Base-by-base conservation (phyloP, 2,888 invertebrate genomes). In the Aphelenchoides bicaudatus region DNA sequence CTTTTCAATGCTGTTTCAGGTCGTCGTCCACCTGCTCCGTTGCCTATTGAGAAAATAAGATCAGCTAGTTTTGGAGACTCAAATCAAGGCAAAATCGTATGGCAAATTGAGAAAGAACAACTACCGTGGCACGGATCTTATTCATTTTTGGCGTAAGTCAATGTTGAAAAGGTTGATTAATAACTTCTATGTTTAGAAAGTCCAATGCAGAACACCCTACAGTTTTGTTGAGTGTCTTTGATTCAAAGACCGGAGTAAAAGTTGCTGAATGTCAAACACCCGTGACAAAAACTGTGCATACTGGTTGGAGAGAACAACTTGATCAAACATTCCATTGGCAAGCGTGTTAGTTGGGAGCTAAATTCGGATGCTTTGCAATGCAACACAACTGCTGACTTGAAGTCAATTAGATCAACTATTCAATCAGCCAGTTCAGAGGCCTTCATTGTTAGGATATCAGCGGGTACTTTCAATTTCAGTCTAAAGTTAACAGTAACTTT, bases 101-200 rank as follows among this genome's bases (percentile, higher is more conserved):
- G 71, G 71, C 63, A 66, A 23, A 58, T 71, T 21, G 70, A 71
- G 48, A 62, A 66, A 31, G 62, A 62, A 1, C 62, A 56, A 56
- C 55, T 72, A 43, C 73, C 73, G 28, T 73, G 73, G 73, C 62
- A 65, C 38, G 73, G 73, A n/a, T 70, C 68, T 27, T 73, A 66
- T 57, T 63, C 70, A 43, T 73, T 67, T 63, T 59, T 73, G 38
- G 65, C 70, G 72, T 72, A 27, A 27, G 50, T 29, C 25, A 19
- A 28, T 39, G 23, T 28, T 25, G n/a, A 1, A 21, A 13, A 19
- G 25, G 25, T 21, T 46, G 2, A 25, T 19, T 16, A n/a, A 46
- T 13, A n/a, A n/a, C 46, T 2, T n/a, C 46, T 2, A 2, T n/a
- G 19, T 46, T n/a, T 25, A 46, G 46, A n/a, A 10, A 43, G 43